These are phyloP conservation scores for Eurystomus gularis DNA, from an alignment of 2,113 vertebrate genomes.

Conservation along the genomic window DNA sequence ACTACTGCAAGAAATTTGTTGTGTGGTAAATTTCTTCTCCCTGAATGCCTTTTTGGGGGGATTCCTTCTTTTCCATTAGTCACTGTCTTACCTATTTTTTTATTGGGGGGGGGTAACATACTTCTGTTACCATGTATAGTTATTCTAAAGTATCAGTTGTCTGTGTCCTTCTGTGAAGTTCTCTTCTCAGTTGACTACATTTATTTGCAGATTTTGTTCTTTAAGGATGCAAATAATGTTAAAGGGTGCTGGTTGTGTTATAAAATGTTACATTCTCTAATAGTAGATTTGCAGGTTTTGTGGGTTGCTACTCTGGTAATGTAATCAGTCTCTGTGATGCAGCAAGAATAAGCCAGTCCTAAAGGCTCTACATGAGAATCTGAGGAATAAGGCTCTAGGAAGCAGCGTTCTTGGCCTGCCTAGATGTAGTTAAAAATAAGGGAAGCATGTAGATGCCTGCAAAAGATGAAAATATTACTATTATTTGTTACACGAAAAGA, in stretches of 20 bases:
- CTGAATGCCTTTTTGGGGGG: not conserved
- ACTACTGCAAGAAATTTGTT: not conserved
- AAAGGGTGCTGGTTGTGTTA: not conserved
- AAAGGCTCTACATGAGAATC: not conserved
- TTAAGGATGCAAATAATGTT: not conserved
- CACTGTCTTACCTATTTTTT: not conserved
- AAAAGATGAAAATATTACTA: not conserved
- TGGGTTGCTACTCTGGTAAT: not conserved
- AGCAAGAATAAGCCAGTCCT: not conserved
- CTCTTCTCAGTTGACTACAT: not conserved
- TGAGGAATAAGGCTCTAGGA: not conserved
- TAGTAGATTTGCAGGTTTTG: not conserved
- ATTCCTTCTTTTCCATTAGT: not conserved
- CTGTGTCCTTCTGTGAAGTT: not conserved
- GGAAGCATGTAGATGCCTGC: not conserved
- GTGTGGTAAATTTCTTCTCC: not conserved
- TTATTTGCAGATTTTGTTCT: not conserved
- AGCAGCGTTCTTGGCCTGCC: not conserved
- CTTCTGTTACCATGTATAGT: not conserved
- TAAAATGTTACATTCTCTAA: not conserved
- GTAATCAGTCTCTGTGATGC: not conserved
- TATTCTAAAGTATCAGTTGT: not conserved
- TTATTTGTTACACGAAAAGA: not conserved
- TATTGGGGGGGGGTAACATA: not conserved
- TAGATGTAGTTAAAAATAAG: slow-evolving; percentile 12